Conservation (phyloP, 1,140 invertebrate genomes). For the Cotesia vestalis region DNA sequence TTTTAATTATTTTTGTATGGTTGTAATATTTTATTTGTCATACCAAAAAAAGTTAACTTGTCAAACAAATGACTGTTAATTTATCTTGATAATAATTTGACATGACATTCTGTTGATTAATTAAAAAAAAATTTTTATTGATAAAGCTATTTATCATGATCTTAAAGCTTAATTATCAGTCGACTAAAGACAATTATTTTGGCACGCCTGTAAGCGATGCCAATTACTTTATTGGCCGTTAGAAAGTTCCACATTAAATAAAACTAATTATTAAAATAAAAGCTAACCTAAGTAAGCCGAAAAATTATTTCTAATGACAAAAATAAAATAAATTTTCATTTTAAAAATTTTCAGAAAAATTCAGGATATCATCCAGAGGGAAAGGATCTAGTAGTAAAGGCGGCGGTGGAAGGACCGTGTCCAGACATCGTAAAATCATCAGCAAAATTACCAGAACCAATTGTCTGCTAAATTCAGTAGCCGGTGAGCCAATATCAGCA, state of each 20-base stretch:
- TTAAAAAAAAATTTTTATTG: background rate
- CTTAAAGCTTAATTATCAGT: constrained; percentile 1
- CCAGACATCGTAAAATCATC: constrained; percentile 55
- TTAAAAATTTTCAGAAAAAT: constrained; percentile 59
- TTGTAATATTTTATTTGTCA: too few species aligned
- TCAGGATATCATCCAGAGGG: constrained; percentile 67
- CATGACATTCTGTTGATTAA: background rate
- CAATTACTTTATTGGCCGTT: constrained; percentile 3
- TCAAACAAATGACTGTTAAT: background rate
- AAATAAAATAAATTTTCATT: background rate
- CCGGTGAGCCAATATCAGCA: constrained; percentile 43
- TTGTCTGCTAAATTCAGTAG: constrained; percentile 50
- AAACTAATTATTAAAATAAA: constrained; percentile 1
- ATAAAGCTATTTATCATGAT: constrained; percentile 8
- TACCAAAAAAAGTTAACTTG: too few species aligned
- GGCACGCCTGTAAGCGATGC: constrained; percentile 17
- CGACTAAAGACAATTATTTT: background rate
- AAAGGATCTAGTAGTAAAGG: constrained; percentile 65
- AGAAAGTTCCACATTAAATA: background rate
- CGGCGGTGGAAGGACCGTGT: constrained; percentile 60
- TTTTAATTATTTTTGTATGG: too few species aligned
- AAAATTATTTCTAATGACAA: background rate
- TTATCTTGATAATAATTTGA: too few species aligned
- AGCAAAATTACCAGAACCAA: constrained; percentile 56
- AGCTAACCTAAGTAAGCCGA: background rate